Evolutionary conservation across 2,888 invertebrate genomes (phyloP).

Genomic region (Chymomyza fuscimana): DNA sequence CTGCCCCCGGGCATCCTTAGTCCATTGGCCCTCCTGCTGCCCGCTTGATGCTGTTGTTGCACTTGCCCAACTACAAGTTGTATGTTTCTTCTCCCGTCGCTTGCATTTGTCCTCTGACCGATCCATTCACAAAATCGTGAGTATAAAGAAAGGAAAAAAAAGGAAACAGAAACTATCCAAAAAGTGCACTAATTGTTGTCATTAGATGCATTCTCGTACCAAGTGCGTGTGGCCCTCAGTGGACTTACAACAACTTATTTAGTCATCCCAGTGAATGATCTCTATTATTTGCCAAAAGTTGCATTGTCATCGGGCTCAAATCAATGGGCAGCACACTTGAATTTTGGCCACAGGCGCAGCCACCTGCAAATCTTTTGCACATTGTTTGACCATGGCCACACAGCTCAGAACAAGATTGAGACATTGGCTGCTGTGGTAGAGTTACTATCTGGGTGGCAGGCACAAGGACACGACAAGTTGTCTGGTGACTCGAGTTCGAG

Average conservation of each 20-base stretch:
- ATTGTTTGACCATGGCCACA: background rate
- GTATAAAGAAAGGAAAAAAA: conserved; percentile 1
- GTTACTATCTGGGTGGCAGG: background rate
- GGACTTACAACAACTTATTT: conserved; percentile 12
- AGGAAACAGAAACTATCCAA: conserved; percentile 16
- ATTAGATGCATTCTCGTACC: conserved; percentile 43
- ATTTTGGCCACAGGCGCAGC: conserved; percentile 6
- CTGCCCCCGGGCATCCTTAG: conserved; percentile 31
- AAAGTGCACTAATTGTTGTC: conserved; percentile 71
- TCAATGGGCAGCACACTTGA: conserved; percentile 9
- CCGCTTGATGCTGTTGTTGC: conserved; percentile 46
- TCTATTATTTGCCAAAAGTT: background rate
- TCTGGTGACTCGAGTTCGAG: too few species aligned
- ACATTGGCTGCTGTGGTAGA: background rate
- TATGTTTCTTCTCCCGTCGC: conserved; percentile 26
- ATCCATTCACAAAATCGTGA: conserved; percentile 34
- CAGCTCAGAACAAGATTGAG: background rate
- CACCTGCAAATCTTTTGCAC: conserved; percentile 2
- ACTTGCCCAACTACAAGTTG: conserved; percentile 40
- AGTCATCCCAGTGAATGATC: background rate
- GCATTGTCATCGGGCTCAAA: conserved; percentile 32
- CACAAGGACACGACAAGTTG: too few species aligned
- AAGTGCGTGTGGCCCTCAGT: conserved; percentile 48
- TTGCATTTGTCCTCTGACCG: conserved; percentile 1
- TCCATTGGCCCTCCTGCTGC: background rate